A percentile compares a stretch with the other conserved stretches of the same genome.
phyloP scores from a whole-genome alignment of 2,888 invertebrate species.

The Theretra japonica region DNA sequence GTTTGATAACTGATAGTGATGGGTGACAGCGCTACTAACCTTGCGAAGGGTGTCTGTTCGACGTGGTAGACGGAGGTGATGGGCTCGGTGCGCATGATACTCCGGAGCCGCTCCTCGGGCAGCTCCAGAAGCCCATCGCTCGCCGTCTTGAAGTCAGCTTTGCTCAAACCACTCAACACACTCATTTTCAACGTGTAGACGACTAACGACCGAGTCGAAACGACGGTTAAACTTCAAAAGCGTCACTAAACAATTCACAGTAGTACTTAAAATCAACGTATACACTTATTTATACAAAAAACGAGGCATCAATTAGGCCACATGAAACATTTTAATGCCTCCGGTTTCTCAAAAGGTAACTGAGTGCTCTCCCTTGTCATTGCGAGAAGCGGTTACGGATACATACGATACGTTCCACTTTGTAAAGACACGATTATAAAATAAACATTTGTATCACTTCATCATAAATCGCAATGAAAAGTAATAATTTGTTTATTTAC shows the following conservation, averaged over 20 bases:
- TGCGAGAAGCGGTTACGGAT: slow-evolving; percentile 83
- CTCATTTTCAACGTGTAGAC: slow-evolving; percentile 83
- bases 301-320: slow-evolving; percentile 77
- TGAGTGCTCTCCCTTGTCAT: slow-evolving; percentile 83
- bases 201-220: slow-evolving; percentile 76
- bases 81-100: slow-evolving; percentile 89
- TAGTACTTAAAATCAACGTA: slow-evolving; percentile 79
- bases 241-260: slow-evolving; percentile 80
- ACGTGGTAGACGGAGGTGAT: slow-evolving; percentile 91
- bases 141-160: slow-evolving; percentile 84
- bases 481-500: slow-evolving; percentile 81
- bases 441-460: slow-evolving; percentile 82
- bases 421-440: slow-evolving; percentile 72
- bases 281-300: slow-evolving; percentile 78
- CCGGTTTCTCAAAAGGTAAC: slow-evolving; percentile 82
- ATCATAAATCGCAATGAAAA: slow-evolving; percentile 74
- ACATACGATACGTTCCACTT: slow-evolving; percentile 76
- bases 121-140: slow-evolving; percentile 90
- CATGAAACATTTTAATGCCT: slow-evolving; percentile 83
- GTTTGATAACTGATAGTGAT: slow-evolving; percentile 34
- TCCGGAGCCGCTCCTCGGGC: slow-evolving; percentile 87
- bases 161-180: slow-evolving; percentile 82
- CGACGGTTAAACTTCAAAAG: slow-evolving; percentile 64
- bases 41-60: slow-evolving; percentile 93
- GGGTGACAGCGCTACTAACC: slow-evolving; percentile 79